Evolutionary conservation across 2,888 invertebrate genomes (phyloP).

Genomic region (Apotomis turbidana): DNA sequence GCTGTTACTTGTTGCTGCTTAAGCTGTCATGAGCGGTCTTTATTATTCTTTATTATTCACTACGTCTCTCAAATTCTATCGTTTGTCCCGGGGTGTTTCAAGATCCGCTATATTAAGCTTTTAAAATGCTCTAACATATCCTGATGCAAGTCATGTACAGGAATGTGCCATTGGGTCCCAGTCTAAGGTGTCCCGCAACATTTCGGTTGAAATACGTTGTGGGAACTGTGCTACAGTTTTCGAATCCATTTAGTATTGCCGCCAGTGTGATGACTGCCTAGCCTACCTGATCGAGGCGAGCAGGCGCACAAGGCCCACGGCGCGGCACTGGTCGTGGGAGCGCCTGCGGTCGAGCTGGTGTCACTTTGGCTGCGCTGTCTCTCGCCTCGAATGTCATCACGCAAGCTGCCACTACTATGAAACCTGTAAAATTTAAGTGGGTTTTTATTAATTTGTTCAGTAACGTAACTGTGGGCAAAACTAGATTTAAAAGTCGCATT

Average conservation of each 20-base stretch:
- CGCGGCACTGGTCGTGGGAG: conserved; percentile 81
- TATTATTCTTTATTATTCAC: too few relatives aligned
- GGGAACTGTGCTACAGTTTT: conserved; percentile 21
- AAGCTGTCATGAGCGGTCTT: too few relatives aligned
- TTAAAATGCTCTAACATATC: conserved; percentile 17
- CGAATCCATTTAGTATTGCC: conserved; percentile 21
- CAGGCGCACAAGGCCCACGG: conserved; percentile 75
- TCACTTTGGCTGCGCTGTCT: conserved; percentile 94
- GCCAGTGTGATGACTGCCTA: too few relatives aligned
- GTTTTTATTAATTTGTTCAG: not conserved
- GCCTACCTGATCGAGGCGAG: conserved; percentile 79
- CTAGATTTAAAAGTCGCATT: too few relatives aligned
- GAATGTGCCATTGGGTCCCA: conserved; percentile 13
- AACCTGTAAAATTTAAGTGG: conserved; percentile 82
- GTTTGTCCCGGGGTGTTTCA: conserved; percentile 14
- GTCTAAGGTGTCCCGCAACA: conserved; percentile 1
- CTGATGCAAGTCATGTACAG: conserved; percentile 14
- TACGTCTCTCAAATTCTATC: conserved; percentile 7
- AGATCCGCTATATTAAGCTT: conserved; percentile 10
- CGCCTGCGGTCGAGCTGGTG: conserved; percentile 87
- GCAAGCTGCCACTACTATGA: conserved; percentile 98
- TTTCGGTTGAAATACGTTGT: not conserved
- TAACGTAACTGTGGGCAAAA: too few relatives aligned
- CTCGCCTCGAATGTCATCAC: conserved; percentile 99
- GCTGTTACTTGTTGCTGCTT: too few relatives aligned